Conservation (phyloP, 2,113 vertebrate genomes). For the Corydoras maculifer region DNA sequence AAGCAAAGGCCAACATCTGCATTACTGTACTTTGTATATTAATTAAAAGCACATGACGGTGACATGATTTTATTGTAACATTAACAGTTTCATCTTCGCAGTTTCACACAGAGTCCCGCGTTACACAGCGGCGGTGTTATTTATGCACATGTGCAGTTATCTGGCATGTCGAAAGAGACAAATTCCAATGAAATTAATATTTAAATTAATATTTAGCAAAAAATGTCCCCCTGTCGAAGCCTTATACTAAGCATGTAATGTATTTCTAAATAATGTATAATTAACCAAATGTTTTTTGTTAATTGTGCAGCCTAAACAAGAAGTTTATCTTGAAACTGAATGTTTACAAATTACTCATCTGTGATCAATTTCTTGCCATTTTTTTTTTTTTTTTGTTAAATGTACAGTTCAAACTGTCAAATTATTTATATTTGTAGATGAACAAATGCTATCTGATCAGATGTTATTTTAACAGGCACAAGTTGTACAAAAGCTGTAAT, state of each 20-base stretch:
- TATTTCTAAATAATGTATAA: conserved; percentile 2
- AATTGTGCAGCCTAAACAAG: conserved; percentile 37
- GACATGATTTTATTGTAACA: too few relatives aligned
- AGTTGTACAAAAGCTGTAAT: conserved; percentile 41
- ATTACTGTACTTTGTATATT: too few relatives aligned
- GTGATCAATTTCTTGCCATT: conserved; percentile 36
- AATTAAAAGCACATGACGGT: too few relatives aligned
- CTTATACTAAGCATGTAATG: conserved; percentile 46
- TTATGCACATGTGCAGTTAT: too few relatives aligned
- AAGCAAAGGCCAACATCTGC: too few relatives aligned
- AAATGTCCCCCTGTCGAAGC: conserved; percentile 12
- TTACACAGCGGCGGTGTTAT: too few relatives aligned
- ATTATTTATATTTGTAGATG: conserved; percentile 57
- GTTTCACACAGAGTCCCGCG: too few relatives aligned
- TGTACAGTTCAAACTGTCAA: conserved; percentile 55
- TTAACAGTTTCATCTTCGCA: too few relatives aligned
- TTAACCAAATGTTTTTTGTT: conserved; percentile 29
- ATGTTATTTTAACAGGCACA: conserved; percentile 38
- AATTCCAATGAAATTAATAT: too few relatives aligned
- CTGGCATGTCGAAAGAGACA: too few relatives aligned
- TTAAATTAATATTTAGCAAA: too few relatives aligned
- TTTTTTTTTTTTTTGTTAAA: conserved; percentile 39
- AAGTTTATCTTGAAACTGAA: conserved; percentile 36
- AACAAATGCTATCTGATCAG: conserved; percentile 32
- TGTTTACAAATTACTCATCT: conserved; percentile 49